Base-by-base conservation (phyloP, 2,113 vertebrate genomes). In the Dicerorhinus sumatrensis region DNA sequence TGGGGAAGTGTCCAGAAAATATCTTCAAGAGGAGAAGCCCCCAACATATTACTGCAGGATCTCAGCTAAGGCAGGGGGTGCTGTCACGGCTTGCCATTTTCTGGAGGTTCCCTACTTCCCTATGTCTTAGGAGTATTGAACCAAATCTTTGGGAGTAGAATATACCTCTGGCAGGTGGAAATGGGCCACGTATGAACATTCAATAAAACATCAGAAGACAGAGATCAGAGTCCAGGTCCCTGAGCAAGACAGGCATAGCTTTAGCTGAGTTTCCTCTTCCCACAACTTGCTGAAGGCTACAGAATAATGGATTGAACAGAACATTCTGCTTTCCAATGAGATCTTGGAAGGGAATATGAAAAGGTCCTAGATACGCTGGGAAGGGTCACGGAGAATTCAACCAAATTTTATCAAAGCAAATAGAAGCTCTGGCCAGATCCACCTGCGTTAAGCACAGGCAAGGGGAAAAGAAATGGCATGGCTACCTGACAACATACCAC, bases 241-340 rank as follows among this genome's bases (percentile, higher is more conserved):
- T 93, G 82, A 96, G 62, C 70, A 82, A 94, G 16, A 72, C 6
- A 77, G n/a, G 72, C 21, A 33, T 23, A 93, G 33, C n/a, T n/a
- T 67, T 92, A 86, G 23, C 23, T 89, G 58, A 91, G 21, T 85
- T 63, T 27, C 2, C 25, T 16, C 7, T 70, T 92, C 17, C 12
- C n/a, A 92, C 18, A 94, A 63, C 81, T 89, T 69, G 76, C 69
- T 85, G 63, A 75, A 89, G 42, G 25, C 42, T 79, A 73, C n/a
- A 96, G 85, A 90, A 90, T 67, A 86, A 92, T 81, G 31, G 18
- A 84, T 62, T 85, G 60, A 77, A 82, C 73, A 83, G 54, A 87
- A 87, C 42, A 82, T 82, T 92, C n/a, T 94, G 27, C 67, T 83
- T 94, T 92, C 62, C 89, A 87, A 70, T 7, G 77, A 94, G 46